phyloP scores from a whole-genome alignment of 64 coral and sea anemone genomes.

The Montipora efflorescens region DNA sequence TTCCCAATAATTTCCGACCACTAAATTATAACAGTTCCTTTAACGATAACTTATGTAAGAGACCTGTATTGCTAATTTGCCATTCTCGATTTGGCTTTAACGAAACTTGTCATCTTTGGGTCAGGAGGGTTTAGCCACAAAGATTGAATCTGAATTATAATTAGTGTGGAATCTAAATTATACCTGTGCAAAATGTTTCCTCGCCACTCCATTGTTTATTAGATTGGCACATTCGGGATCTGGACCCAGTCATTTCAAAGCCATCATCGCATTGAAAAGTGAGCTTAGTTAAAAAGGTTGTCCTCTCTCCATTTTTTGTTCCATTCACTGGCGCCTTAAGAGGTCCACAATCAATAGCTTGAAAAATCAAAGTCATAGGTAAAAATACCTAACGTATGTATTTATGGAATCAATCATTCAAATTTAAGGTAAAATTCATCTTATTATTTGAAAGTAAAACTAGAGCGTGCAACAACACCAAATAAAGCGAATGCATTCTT shows the following conservation, averaged over 20 bases:
- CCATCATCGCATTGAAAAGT: slow-evolving; percentile 51
- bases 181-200: slow-evolving; percentile 58
- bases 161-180: background rate
- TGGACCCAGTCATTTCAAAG: slow-evolving; percentile 50
- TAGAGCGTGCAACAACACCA: background rate
- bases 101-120: too few relatives aligned
- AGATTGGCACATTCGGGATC: slow-evolving; percentile 36
- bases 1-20: too few relatives aligned
- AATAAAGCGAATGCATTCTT: background rate
- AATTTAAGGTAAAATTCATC: too few relatives aligned
- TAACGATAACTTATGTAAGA: too few relatives aligned
- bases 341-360: slow-evolving; percentile 55
- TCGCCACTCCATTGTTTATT: slow-evolving; percentile 71
- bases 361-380: background rate
- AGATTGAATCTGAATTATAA: too few relatives aligned
- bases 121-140: too few relatives aligned
- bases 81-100: too few relatives aligned
- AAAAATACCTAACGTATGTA: background rate
- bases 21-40: too few relatives aligned
- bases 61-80: too few relatives aligned
- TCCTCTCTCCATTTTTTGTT: background rate
- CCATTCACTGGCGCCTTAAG: slow-evolving; percentile 31
- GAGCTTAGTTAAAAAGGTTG: slow-evolving; percentile 13
- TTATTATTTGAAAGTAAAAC: background rate
- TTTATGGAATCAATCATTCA: too few relatives aligned